Evolutionary conservation across 2,113 vertebrate species (phyloP), one percentile per base, ranked within the genome.

Genomic region (Steatornis caripensis): DNA sequence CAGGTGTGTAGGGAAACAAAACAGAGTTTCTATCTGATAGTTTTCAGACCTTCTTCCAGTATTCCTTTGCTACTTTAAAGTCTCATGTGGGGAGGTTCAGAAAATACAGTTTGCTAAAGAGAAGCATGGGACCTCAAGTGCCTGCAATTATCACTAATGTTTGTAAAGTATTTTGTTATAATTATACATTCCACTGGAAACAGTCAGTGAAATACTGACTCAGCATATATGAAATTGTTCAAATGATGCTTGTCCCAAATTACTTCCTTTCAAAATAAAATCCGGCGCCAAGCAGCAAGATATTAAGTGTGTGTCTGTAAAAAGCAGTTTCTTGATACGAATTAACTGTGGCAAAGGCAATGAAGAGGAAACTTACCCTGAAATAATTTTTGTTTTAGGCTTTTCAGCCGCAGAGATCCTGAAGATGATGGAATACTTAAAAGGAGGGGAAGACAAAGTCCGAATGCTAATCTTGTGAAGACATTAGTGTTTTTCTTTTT

Each of bases 401-500:
- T 99, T 97, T 99, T 99, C 97, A 99, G 99, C 96, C 99, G 99
- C 95, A 98, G 99, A 96, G 99, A 99, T 95, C 97, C 99, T 45
- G 99, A 99, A 96, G 99, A 99, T 37, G 99, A 99, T 92, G 99
- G 99, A 65, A 98, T 99, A 89, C 98, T 99, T 75, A 99, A 99
- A 97, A 99, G 99, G 94, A 99, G 99, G 97, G 99, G 99, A 95
- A 98, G 99, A 95, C 99, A 99, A 98, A 99, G 99, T 97, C 98
- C 99, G 20, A 99, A 99, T 85, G 99, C 99, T 95, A 99, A 99
- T 94, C 99, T 99, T 96, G 99, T 99, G 84, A 99, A 99, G 98
- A 99, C 99, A 39, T 99, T 99, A 89, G 99, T 99, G 84, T 99
- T 99, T 98, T 99, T 99, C 98, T 99, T 99, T 95, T 98, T 99